These are phyloP conservation scores for Zygaena filipendulae DNA, from an alignment of 2,888 invertebrate species.

Conservation along the genomic window DNA sequence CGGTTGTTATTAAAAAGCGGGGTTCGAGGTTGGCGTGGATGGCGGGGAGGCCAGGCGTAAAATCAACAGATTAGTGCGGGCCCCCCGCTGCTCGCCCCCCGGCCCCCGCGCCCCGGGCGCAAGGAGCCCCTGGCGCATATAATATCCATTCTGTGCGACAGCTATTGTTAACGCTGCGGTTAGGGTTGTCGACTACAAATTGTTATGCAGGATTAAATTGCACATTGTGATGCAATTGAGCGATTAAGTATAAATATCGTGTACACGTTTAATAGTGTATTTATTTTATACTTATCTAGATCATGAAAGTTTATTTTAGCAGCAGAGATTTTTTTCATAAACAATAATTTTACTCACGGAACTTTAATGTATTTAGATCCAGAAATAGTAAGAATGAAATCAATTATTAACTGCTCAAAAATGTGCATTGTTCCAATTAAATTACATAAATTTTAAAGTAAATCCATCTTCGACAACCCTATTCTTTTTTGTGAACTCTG, in stretches of 20 bases:
- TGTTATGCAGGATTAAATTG: slow-evolving; percentile 14
- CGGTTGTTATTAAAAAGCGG: slow-evolving; percentile 56
- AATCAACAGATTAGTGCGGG: slow-evolving; percentile 64
- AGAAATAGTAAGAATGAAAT: too few species aligned
- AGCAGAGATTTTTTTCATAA: too few species aligned
- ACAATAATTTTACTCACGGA: too few species aligned
- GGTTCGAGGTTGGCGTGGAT: slow-evolving; percentile 35
- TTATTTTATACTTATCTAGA: too few species aligned
- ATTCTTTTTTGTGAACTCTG: slow-evolving; percentile 38
- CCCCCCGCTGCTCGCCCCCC: slow-evolving; percentile 32
- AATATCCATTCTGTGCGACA: slow-evolving; percentile 55
- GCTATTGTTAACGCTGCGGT: slow-evolving; percentile 47
- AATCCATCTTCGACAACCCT: slow-evolving; percentile 38
- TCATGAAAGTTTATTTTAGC: too few species aligned
- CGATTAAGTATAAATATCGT: slow-evolving; percentile 13
- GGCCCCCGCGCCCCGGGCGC: slow-evolving; percentile 33
- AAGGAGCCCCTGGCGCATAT: slow-evolving; percentile 43
- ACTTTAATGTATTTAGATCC: too few species aligned
- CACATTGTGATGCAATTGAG: slow-evolving; percentile 19
- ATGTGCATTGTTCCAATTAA: too few species aligned
- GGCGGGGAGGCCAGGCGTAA: slow-evolving; percentile 50
- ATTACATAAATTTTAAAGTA: too few species aligned
- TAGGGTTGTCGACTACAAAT: slow-evolving; percentile 44
- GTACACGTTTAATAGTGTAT: too few species aligned
- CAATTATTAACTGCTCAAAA: too few species aligned